phyloP scores from a whole-genome alignment of 2,113 vertebrate genomes.

The Talpa occidentalis region DNA sequence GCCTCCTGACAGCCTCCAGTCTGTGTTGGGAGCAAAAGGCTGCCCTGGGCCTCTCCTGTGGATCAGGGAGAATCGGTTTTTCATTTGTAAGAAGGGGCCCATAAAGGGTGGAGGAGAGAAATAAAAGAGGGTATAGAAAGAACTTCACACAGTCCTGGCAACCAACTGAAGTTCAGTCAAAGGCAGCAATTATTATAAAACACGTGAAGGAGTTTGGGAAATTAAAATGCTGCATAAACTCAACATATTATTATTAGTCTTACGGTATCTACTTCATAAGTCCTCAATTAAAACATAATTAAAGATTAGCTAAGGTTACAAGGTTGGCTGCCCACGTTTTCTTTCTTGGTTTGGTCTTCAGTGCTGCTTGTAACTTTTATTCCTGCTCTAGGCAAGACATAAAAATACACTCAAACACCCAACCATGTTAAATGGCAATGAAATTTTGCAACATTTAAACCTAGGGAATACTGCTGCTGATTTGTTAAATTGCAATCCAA shows the following conservation, averaged over 20 bases:
- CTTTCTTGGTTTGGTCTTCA: constrained; percentile 61
- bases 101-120: not conserved
- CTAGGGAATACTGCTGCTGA: constrained; percentile 21
- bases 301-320: constrained; percentile 75
- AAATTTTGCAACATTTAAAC: constrained; percentile 49
- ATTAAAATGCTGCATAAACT: constrained; percentile 61
- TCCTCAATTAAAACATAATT: constrained; percentile 73
- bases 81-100: not conserved
- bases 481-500: constrained; percentile 25
- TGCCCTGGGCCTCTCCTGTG: not conserved
- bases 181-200: constrained; percentile 44
- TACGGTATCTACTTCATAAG: constrained; percentile 49
- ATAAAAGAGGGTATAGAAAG: not conserved
- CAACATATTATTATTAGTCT: constrained; percentile 67
- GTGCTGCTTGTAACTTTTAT: constrained; percentile 69
- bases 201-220: constrained; percentile 50
- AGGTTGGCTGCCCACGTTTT: constrained; percentile 68
- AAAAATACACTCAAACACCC: constrained; percentile 65
- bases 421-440: constrained; percentile 52
- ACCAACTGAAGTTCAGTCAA: not conserved
- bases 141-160: not conserved
- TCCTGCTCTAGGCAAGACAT: constrained; percentile 70
- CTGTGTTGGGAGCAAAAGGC: not conserved
- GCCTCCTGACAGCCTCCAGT: not conserved
- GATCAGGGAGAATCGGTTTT: not conserved